A percentile compares a stretch with the other conserved stretches of the same genome.
phyloP scores from a whole-genome alignment of 2,888 invertebrate species.

The Oscheius sp. region DNA sequence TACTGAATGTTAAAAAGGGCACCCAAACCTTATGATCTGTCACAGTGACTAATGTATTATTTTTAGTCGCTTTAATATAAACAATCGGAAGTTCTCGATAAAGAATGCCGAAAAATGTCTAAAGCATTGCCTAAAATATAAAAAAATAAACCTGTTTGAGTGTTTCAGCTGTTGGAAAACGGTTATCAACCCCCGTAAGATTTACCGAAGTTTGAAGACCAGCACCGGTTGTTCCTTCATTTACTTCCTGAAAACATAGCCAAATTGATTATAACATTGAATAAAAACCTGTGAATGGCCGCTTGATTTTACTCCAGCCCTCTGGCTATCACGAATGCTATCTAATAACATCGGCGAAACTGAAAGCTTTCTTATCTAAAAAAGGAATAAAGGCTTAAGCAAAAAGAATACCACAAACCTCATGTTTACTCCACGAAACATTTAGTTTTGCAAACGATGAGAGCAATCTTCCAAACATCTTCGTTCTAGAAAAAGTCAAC shows the following conservation, averaged over 20 bases:
- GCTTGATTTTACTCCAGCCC: conserved; percentile 47
- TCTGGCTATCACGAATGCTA: conserved; percentile 55
- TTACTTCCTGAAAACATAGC: too few species aligned
- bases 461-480: not conserved
- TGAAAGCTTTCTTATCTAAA: conserved; percentile 29
- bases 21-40: conserved; percentile 77
- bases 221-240: conserved; percentile 59
- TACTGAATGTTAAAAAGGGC: not conserved
- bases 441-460: not conserved
- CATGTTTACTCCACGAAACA: not conserved
- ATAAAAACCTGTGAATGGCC: not conserved
- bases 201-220: conserved; percentile 51
- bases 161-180: conserved; percentile 65
- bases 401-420: not conserved
- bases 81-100: conserved; percentile 80
- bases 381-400: not conserved
- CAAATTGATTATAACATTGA: not conserved
- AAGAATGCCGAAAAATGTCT: conserved; percentile 60
- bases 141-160: conserved; percentile 38
- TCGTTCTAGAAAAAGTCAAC: not conserved
- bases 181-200: conserved; percentile 52
- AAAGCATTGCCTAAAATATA: conserved; percentile 5
- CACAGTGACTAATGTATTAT: conserved; percentile 86
- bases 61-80: conserved; percentile 83
- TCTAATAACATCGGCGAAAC: conserved; percentile 33